These are phyloP conservation scores for Cheirogaleus major DNA, from an alignment of 2,797 vertebrate species.

Conservation along the genomic window DNA sequence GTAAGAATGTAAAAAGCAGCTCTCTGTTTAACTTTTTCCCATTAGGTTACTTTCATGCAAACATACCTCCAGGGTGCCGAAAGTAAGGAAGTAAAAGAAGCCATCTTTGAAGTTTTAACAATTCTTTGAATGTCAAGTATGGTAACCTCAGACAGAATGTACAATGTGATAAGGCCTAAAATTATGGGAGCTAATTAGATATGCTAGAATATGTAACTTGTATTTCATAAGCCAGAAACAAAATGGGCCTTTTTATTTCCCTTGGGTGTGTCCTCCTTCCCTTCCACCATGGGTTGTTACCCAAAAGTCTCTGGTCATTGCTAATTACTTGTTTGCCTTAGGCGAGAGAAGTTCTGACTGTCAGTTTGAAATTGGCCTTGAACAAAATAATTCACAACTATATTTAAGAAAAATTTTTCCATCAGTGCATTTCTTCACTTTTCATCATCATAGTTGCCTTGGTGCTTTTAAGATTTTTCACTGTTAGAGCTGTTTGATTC, in stretches of 20 bases:
- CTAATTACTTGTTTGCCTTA: constrained; percentile 56
- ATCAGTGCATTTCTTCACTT: neutral
- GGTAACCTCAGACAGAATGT: neutral
- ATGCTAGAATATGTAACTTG: neutral
- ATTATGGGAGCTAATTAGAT: constrained; percentile 19
- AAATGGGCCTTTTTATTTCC: constrained; percentile 37
- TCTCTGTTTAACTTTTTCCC: neutral
- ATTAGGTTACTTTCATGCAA: neutral
- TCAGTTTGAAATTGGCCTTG: constrained; percentile 24
- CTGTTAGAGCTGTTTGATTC: constrained; percentile 18
- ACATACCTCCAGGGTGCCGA: neutral
- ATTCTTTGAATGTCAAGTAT: neutral
- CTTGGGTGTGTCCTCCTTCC: neutral
- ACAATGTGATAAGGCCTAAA: neutral
- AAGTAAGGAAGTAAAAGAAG: constrained; percentile 30
- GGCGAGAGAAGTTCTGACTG: constrained; percentile 42
- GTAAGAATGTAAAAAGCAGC: neutral
- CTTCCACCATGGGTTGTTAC: neutral
- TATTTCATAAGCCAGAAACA: constrained; percentile 26
- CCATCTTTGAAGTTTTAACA: neutral
- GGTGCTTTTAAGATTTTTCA: constrained; percentile 27
- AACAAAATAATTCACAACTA: constrained; percentile 47
- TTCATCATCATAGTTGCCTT: neutral
- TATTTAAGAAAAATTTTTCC: constrained; percentile 31
- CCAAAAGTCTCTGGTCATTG: constrained; percentile 41